phyloP scores from a whole-genome alignment of 2,888 invertebrate genomes.

The Altica lythri region DNA sequence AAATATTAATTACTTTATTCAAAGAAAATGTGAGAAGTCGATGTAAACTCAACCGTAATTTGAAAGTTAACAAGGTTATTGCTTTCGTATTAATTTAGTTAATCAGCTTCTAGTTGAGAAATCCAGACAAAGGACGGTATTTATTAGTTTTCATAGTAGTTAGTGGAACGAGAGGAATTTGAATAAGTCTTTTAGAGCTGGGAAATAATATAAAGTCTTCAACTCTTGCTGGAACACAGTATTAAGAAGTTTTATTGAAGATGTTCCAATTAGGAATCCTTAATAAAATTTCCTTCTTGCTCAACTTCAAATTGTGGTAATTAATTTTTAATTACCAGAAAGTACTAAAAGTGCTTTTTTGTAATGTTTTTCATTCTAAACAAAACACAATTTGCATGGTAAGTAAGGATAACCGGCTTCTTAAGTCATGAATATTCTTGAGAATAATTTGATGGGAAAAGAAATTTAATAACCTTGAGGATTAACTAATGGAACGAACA shows the following conservation, averaged over 20 bases:
- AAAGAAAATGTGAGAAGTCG: too few species aligned
- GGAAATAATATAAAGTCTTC: constrained; percentile 10
- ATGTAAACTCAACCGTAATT: too few species aligned
- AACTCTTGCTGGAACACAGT: constrained; percentile 22
- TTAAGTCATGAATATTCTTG: constrained; percentile 23
- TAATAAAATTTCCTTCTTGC: constrained; percentile 24
- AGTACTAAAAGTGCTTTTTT: constrained; percentile 35
- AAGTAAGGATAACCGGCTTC: constrained; percentile 18
- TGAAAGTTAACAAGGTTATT: too few species aligned
- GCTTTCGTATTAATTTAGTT: too few species aligned
- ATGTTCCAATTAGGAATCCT: constrained; percentile 27
- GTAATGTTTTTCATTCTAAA: constrained; percentile 20
- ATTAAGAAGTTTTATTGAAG: constrained; percentile 30
- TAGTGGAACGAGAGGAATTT: not conserved
- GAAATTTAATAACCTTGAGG: constrained; percentile 16
- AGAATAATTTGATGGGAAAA: constrained; percentile 16
- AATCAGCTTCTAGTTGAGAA: too few species aligned
- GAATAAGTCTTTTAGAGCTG: constrained; percentile 11
- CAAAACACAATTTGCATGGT: constrained; percentile 25
- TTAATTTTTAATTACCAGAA: constrained; percentile 51
- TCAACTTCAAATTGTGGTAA: constrained; percentile 42
- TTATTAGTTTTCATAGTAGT: constrained; percentile 2
- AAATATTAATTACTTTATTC: too few species aligned
- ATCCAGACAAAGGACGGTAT: not conserved
- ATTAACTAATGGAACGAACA: constrained; percentile 10